phyloP scores from a whole-genome alignment of 2,113 vertebrate species.

The Leptobrachium ailaonicum region DNA sequence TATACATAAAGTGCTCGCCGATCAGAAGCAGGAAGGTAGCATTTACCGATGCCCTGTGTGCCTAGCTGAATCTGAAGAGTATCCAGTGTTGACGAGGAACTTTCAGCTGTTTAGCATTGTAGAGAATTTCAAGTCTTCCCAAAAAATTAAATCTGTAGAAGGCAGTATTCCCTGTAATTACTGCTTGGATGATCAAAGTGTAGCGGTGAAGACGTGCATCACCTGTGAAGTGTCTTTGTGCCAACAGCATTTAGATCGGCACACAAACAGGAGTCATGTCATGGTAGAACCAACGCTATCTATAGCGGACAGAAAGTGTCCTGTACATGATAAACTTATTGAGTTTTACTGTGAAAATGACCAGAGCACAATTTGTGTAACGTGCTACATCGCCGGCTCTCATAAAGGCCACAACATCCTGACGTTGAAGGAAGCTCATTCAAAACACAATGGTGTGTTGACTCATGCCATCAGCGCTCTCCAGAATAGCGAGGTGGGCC shows the following conservation, averaged over 20 bases:
- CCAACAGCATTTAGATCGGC: conserved; percentile 77
- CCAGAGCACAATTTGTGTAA: conserved; percentile 66
- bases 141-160: conserved; percentile 49
- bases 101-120: conserved; percentile 68
- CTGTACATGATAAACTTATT: conserved; percentile 73
- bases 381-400: conserved; percentile 60
- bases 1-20: accelerated
- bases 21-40: accelerated
- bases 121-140: conserved; percentile 53
- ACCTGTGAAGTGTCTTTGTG: conserved; percentile 76
- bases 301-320: conserved; percentile 71
- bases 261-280: conserved; percentile 74
- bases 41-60: conserved; percentile 63
- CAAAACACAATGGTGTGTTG: conserved; percentile 28
- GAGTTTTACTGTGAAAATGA: conserved; percentile 75
- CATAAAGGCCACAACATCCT: conserved; percentile 64
- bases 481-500: neutral
- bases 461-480: neutral
- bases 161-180: conserved; percentile 70
- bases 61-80: conserved; percentile 47
- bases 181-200: conserved; percentile 60
- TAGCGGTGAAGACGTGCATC: conserved; percentile 69
- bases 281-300: conserved; percentile 71
- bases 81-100: conserved; percentile 59
- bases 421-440: conserved; percentile 33